A percentile compares a stretch with the other conserved stretches of the same genome.
These are phyloP conservation scores for Heliconius erato DNA, from an alignment of 2,888 invertebrate genomes.

Conservation along the genomic window DNA sequence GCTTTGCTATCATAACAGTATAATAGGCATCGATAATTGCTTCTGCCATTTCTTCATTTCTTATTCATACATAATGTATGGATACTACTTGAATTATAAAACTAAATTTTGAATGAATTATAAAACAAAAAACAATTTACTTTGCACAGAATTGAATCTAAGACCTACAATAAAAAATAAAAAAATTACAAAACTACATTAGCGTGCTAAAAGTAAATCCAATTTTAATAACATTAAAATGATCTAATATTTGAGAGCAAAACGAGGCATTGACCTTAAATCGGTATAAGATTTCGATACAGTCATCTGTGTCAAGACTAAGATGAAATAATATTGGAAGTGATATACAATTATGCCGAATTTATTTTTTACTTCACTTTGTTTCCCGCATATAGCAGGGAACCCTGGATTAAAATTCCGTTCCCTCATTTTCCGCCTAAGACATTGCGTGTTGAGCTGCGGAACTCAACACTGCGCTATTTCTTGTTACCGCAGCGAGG, in stretches of 20 bases:
- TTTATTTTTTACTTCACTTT: no score
- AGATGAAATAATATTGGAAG: not conserved
- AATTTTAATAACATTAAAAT: conserved; percentile 15
- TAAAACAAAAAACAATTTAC: no score
- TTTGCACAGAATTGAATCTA: not conserved
- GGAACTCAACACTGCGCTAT: not conserved
- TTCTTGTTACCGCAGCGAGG: not conserved
- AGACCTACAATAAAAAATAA: not conserved
- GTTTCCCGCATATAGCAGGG: not conserved
- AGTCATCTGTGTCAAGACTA: conserved; percentile 27
- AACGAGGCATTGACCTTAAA: conserved; percentile 45
- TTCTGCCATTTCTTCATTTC: no score
- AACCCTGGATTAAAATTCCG: not conserved
- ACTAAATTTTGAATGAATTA: no score
- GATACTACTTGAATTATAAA: no score
- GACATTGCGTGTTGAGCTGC: not conserved
- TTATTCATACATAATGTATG: no score
- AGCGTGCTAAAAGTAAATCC: not conserved
- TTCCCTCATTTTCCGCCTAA: not conserved
- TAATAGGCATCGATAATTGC: no score
- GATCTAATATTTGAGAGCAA: conserved; percentile 22
- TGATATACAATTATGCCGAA: not conserved
- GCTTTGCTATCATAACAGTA: no score
- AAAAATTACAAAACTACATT: not conserved
- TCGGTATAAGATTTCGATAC: conserved; percentile 38